A percentile compares a stretch with the other conserved stretches of the same genome.
These are phyloP conservation scores for Planococcus citri DNA, from an alignment of 1,140 invertebrate genomes.

Conservation along the genomic window DNA sequence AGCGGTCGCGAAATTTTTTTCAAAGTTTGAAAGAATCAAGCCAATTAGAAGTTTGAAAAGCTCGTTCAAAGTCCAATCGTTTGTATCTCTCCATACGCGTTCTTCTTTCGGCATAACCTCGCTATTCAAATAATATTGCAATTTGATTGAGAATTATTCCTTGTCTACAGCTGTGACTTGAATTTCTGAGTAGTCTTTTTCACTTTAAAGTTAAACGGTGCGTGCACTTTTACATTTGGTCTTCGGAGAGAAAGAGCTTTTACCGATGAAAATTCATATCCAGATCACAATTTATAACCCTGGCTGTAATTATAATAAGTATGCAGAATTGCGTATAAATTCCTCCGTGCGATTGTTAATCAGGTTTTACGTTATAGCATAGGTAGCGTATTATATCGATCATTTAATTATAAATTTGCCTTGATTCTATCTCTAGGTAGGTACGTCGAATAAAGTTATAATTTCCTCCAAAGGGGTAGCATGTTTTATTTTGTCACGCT, in stretches of 20 bases:
- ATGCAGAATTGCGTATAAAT: too few species aligned
- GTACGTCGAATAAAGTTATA: neutral
- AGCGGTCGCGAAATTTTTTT: neutral
- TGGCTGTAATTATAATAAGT: too few species aligned
- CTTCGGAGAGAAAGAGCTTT: neutral
- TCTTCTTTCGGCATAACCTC: neutral
- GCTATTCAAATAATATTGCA: slow-evolving; percentile 14
- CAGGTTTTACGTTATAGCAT: too few species aligned
- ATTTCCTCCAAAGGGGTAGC: neutral
- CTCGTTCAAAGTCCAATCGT: slow-evolving; percentile 2
- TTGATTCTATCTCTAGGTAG: neutral
- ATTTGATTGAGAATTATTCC: slow-evolving; percentile 15
- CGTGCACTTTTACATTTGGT: neutral
- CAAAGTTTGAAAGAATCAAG: neutral
- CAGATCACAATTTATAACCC: too few species aligned
- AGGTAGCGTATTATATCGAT: too few species aligned
- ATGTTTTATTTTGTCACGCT: neutral
- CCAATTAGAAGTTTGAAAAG: slow-evolving; percentile 11
- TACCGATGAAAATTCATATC: too few species aligned
- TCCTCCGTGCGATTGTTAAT: too few species aligned
- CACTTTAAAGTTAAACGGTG: slow-evolving; percentile 8
- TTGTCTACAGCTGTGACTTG: slow-evolving; percentile 4
- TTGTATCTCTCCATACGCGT: neutral
- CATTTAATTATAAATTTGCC: too few species aligned
- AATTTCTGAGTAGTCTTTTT: slow-evolving; percentile 12